A percentile compares a stretch with the other conserved stretches of the same genome.
Evolutionary conservation across 2,113 vertebrate species (phyloP).

Genomic region (Columba livia): DNA sequence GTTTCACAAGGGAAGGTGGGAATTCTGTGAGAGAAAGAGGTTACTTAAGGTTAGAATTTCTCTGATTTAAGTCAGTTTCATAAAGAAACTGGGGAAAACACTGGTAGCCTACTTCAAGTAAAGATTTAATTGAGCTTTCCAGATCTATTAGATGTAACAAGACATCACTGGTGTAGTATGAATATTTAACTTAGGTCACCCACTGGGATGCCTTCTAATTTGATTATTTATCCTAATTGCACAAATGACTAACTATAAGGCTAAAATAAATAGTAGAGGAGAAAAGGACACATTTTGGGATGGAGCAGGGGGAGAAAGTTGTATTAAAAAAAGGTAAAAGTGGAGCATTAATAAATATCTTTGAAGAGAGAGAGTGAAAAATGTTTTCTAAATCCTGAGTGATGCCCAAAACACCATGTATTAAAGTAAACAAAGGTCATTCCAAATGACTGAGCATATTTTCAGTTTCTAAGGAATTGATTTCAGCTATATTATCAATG

Average conservation of each 20-base stretch:
- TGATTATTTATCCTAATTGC: conserved; percentile 33
- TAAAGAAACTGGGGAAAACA: not conserved
- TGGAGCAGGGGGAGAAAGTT: fast-evolving
- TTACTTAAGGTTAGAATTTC: not conserved
- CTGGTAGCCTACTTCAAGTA: not conserved
- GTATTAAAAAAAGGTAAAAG: not conserved
- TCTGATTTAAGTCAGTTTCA: not conserved
- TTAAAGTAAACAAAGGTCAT: not conserved
- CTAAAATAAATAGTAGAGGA: conserved; percentile 13
- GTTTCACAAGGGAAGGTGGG: not conserved
- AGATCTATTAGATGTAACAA: not conserved
- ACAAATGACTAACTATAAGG: not conserved
- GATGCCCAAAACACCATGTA: not conserved
- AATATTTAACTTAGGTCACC: conserved; percentile 17
- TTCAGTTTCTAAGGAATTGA: not conserved
- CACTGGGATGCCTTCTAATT: conserved; percentile 23
- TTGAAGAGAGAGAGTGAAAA: not conserved
- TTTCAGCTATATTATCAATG: not conserved
- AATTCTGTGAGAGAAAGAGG: not conserved
- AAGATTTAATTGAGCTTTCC: conserved; percentile 39
- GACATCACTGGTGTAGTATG: not conserved
- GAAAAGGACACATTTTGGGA: not conserved
- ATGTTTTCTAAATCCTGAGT: not conserved
- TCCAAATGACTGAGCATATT: not conserved
- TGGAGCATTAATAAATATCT: not conserved